Evolutionary conservation across 1,140 invertebrate species (phyloP).

Genomic region (Oscheius sp.): DNA sequence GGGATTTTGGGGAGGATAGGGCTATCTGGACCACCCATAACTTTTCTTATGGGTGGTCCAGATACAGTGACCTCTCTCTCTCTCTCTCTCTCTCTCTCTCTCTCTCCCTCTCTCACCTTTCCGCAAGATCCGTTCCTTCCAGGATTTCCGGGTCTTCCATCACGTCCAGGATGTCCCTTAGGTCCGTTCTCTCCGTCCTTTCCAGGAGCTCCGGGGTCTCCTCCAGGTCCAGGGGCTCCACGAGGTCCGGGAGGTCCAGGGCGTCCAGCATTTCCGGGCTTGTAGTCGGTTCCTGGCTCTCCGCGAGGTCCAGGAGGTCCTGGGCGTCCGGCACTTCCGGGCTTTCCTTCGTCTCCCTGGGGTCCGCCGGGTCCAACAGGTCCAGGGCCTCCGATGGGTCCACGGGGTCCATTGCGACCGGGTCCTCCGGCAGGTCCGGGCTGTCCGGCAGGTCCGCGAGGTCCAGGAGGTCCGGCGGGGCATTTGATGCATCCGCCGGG

Average conservation of each 20-base stretch:
- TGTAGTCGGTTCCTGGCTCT: conserved; percentile 34
- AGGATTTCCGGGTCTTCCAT: conserved; percentile 6
- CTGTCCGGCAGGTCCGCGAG: conserved; percentile 27
- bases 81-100: too few relatives aligned
- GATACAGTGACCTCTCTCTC: too few relatives aligned
- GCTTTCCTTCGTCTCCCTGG: conserved; percentile 29
- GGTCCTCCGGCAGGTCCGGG: conserved; percentile 29
- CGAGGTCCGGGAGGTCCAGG: too few relatives aligned
- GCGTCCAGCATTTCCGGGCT: conserved; percentile 28
- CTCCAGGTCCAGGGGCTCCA: conserved; percentile 19
- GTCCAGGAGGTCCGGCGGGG: conserved; percentile 31
- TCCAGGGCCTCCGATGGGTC: conserved; percentile 27
- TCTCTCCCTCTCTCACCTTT: too few relatives aligned
- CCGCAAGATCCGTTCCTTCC: too few relatives aligned
- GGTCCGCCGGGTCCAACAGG: conserved; percentile 30
- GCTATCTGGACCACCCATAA: too few relatives aligned
- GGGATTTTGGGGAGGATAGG: too few relatives aligned
- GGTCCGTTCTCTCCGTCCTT: conserved; percentile 27
- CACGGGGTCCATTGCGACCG: conserved; percentile 27
- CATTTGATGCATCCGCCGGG: conserved; percentile 36
- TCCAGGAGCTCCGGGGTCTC: conserved; percentile 28
- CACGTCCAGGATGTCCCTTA: conserved; percentile 8
- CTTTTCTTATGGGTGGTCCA: too few relatives aligned
- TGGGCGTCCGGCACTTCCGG: conserved; percentile 25
- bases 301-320: conserved; percentile 34